phyloP scores from a whole-genome alignment of 2,113 vertebrate genomes.

The Laticauda colubrina region DNA sequence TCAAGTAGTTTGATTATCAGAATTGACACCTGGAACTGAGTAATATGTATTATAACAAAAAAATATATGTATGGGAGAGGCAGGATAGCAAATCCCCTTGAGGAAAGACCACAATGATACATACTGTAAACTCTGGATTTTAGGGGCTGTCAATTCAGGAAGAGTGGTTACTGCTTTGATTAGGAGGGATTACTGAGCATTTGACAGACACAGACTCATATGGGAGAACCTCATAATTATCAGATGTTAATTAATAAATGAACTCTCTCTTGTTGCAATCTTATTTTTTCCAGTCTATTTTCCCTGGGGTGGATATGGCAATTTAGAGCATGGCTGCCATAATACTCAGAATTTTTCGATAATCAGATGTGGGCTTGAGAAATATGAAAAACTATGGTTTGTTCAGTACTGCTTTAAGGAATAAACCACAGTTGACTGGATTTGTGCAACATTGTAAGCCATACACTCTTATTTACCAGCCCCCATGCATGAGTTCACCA shows the following conservation, averaged over 20 bases:
- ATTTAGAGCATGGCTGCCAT: neutral
- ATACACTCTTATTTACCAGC: neutral
- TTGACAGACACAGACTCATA: neutral
- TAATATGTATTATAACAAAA: too few relatives aligned
- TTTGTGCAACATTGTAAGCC: neutral
- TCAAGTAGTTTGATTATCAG: neutral
- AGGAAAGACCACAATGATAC: neutral
- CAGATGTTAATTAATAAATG: neutral
- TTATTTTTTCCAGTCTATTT: neutral
- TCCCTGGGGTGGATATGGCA: neutral
- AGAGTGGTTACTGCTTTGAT: neutral
- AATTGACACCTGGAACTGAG: neutral
- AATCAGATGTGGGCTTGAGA: neutral
- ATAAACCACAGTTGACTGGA: neutral
- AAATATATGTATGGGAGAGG: neutral
- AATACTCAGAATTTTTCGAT: neutral
- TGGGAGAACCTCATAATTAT: neutral
- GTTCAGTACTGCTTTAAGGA: neutral
- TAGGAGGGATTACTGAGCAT: neutral
- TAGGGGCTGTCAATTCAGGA: neutral
- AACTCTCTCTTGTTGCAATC: neutral
- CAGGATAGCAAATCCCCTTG: neutral
- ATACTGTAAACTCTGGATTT: neutral
- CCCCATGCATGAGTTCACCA: neutral
- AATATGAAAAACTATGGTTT: neutral